Conservation (phyloP, 2,113 vertebrate genomes). For the Eudyptes chrysolophus region DNA sequence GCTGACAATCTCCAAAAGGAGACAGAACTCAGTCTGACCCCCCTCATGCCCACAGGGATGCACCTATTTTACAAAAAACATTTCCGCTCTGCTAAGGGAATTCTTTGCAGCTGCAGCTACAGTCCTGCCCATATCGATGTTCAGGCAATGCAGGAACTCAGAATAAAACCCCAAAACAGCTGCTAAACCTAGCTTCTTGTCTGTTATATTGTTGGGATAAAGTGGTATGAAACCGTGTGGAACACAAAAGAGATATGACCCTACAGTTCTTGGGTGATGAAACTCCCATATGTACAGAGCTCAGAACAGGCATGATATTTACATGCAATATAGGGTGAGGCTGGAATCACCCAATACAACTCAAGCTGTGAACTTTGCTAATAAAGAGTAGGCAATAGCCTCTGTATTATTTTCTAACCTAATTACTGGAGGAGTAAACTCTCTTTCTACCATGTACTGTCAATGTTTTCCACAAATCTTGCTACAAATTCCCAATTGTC, state of each 20-base stretch:
- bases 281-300: not conserved
- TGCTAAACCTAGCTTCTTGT: not conserved
- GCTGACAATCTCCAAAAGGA: not conserved
- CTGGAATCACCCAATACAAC: not conserved
- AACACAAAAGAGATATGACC: not conserved
- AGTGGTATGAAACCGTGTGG: not conserved
- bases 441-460: not conserved
- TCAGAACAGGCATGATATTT: not conserved
- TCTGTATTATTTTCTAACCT: not conserved
- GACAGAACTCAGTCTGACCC: not conserved
- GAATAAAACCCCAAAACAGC: not conserved
- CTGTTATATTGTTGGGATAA: not conserved
- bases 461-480: not conserved
- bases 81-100: not conserved
- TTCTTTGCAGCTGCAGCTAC: not conserved
- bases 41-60: not conserved
- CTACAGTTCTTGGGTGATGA: not conserved
- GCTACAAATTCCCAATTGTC: not conserved
- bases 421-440: not conserved
- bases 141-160: not conserved
- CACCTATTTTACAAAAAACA: not conserved
- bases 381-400: not conserved
- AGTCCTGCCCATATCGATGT: not conserved
- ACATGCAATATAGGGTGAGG: rapidly evolving
- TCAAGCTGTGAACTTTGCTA: not conserved